These are phyloP conservation scores for Branchipolynoe longqiensis DNA, from an alignment of 2,888 invertebrate genomes.

Conservation along the genomic window DNA sequence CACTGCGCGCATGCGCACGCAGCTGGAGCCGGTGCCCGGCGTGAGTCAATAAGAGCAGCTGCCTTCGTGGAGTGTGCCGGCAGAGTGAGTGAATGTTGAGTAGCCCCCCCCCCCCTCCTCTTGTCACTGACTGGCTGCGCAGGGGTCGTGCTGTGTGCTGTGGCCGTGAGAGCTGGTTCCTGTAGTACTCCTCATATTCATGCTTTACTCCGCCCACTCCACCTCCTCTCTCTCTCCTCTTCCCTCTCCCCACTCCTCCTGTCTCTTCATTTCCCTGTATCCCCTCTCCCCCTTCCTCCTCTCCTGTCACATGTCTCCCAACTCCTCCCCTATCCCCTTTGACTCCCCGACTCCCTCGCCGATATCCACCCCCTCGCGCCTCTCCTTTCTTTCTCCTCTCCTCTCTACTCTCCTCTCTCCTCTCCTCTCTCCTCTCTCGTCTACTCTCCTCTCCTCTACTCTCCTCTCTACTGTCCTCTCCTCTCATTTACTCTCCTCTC, in stretches of 20 bases:
- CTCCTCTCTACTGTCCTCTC: neutral
- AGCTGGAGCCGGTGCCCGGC: no score
- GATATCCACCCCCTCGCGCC: slow-evolving; percentile 4
- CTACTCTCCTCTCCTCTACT: neutral
- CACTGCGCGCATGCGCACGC: no score
- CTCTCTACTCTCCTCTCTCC: slow-evolving; percentile 31
- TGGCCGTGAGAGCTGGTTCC: no score
- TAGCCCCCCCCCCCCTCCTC: no score
- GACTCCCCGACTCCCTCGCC: slow-evolving; percentile 18
- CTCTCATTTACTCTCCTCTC: neutral
- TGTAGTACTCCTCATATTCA: no score
- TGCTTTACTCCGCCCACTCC: neutral
- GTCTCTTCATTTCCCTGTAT: slow-evolving; percentile 30
- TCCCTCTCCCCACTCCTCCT: slow-evolving; percentile 53
- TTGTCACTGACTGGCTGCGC: no score
- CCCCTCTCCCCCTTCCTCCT: slow-evolving; percentile 17
- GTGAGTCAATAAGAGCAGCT: no score
- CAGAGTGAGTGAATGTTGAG: no score
- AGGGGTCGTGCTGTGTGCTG: no score
- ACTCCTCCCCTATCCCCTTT: slow-evolving; percentile 41
- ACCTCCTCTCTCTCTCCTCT: slow-evolving; percentile 34
- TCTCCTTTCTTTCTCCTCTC: slow-evolving; percentile 13
- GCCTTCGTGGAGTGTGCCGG: no score
- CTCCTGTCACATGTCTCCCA: neutral
- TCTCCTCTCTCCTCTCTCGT: slow-evolving; percentile 28